Evolutionary conservation across 2,888 invertebrate genomes (phyloP).

Genomic region (Mylabris sibirica): DNA sequence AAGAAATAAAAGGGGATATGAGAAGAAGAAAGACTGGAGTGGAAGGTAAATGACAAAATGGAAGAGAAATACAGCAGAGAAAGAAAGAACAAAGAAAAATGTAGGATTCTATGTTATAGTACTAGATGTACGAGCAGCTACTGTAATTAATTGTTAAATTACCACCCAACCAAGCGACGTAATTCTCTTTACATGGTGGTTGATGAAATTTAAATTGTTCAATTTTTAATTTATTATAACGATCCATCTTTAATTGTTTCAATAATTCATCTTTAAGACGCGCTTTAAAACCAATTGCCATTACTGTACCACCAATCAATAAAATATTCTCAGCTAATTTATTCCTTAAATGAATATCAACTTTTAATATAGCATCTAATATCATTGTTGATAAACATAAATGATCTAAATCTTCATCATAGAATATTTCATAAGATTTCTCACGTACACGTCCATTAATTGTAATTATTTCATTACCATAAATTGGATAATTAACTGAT

Average conservation of each 20-base stretch:
- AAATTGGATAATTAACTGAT: slow-evolving; percentile 72
- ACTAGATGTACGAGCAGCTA: too few species aligned
- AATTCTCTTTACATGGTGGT: slow-evolving; percentile 82
- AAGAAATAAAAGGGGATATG: too few species aligned
- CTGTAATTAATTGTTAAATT: slow-evolving; percentile 38
- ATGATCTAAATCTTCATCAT: slow-evolving; percentile 84
- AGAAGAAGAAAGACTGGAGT: too few species aligned
- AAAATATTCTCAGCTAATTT: slow-evolving; percentile 84
- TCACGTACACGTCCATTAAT: slow-evolving; percentile 79
- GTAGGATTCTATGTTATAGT: too few species aligned
- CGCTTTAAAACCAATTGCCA: slow-evolving; percentile 82
- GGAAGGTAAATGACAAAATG: too few species aligned
- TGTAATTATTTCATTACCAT: slow-evolving; percentile 68
- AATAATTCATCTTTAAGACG: slow-evolving; percentile 82
- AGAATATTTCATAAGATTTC: slow-evolving; percentile 83
- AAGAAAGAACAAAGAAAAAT: too few species aligned
- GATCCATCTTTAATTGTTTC: slow-evolving; percentile 69
- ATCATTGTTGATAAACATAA: slow-evolving; percentile 85
- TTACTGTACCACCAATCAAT: slow-evolving; percentile 85
- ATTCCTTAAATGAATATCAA: slow-evolving; percentile 83
- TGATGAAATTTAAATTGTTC: slow-evolving; percentile 81
- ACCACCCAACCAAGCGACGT: slow-evolving; percentile 88
- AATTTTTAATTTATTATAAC: slow-evolving; percentile 69
- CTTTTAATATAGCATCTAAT: slow-evolving; percentile 81
- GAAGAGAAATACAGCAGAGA: too few species aligned